Conservation (phyloP, 2,888 invertebrate species). For the Drosophila ezoana region DNA sequence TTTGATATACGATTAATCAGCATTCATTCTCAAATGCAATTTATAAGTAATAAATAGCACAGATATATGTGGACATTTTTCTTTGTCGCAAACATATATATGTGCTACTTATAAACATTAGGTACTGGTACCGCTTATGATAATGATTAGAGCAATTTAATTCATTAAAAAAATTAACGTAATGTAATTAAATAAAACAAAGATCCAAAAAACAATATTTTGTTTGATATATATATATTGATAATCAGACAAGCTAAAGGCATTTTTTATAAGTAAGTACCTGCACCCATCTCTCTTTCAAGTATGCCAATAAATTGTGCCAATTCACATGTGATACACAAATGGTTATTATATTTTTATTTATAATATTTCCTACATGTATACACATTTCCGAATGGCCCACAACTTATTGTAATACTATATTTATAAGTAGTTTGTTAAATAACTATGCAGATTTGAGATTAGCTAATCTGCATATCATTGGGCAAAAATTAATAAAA, state of each 20-base stretch:
- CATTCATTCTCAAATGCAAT: conserved; percentile 22
- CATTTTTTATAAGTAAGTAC: conserved; percentile 15
- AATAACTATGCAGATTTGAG: conserved; percentile 6
- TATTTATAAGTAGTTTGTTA: neutral
- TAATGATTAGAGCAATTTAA: conserved; percentile 1
- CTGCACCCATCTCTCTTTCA: conserved; percentile 1
- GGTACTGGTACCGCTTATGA: conserved; percentile 20
- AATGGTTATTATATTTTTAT: neutral
- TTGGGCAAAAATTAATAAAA: conserved; percentile 10
- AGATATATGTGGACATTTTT: conserved; percentile 21
- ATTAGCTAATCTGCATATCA: neutral
- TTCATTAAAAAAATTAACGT: neutral
- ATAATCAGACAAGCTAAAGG: neutral
- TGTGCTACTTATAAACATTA: conserved; percentile 6
- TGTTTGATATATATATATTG: neutral
- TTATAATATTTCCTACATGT: neutral
- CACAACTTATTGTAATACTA: neutral
- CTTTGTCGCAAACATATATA: conserved; percentile 1
- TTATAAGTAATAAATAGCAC: conserved; percentile 16
- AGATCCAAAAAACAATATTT: conserved; percentile 32
- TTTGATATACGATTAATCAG: conserved; percentile 64
- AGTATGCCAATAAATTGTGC: neutral
- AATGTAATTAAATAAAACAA: conserved; percentile 4
- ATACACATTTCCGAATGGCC: neutral
- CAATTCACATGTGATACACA: neutral